Evolutionary conservation across 2,888 invertebrate species (phyloP).

Genomic region (Lithophane semibrunnea): DNA sequence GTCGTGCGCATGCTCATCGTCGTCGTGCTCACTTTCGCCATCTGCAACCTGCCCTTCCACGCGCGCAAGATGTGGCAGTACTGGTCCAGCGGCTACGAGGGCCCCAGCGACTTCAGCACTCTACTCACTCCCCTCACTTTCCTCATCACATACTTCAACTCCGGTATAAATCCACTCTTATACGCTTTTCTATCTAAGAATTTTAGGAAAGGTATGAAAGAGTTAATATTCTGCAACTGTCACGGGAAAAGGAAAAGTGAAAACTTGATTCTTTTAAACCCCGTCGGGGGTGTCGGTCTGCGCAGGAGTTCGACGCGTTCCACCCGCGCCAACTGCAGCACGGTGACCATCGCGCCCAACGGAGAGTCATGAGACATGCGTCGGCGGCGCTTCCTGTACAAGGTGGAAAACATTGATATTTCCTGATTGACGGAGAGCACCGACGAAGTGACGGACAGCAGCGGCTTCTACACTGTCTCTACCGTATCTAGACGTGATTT

Average conservation of each 20-base stretch:
- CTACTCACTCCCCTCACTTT: slow-evolving; percentile 96
- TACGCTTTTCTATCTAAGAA: slow-evolving; percentile 96
- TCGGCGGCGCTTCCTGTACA: slow-evolving; percentile 84
- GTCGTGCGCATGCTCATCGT: slow-evolving; percentile 97
- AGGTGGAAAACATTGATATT: slow-evolving; percentile 84
- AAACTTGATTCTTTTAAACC: slow-evolving; percentile 85
- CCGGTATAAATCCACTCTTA: slow-evolving; percentile 96
- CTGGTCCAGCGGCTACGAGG: slow-evolving; percentile 93
- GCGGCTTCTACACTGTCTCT: slow-evolving; percentile 84
- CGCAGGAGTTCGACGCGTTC: slow-evolving; percentile 88
- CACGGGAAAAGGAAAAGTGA: slow-evolving; percentile 84
- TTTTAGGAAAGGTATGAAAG: slow-evolving; percentile 96
- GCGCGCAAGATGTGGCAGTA: slow-evolving; percentile 96
- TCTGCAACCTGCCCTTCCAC: slow-evolving; percentile 97
- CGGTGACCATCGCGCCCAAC: slow-evolving; percentile 88
- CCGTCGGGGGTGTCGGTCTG: slow-evolving; percentile 83
- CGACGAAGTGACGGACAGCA: slow-evolving; percentile 87
- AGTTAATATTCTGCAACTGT: slow-evolving; percentile 92
- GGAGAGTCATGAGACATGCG: slow-evolving; percentile 88
- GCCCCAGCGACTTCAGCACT: slow-evolving; percentile 93
- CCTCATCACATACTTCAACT: slow-evolving; percentile 96
- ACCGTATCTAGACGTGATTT: slow-evolving; percentile 84
- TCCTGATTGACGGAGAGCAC: slow-evolving; percentile 90
- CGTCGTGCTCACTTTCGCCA: slow-evolving; percentile 96
- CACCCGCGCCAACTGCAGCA: slow-evolving; percentile 90